These are phyloP conservation scores for Heliocidaris tuberculata DNA, from an alignment of 35 echinoderm and acorn worm genomes.

Conservation along the genomic window DNA sequence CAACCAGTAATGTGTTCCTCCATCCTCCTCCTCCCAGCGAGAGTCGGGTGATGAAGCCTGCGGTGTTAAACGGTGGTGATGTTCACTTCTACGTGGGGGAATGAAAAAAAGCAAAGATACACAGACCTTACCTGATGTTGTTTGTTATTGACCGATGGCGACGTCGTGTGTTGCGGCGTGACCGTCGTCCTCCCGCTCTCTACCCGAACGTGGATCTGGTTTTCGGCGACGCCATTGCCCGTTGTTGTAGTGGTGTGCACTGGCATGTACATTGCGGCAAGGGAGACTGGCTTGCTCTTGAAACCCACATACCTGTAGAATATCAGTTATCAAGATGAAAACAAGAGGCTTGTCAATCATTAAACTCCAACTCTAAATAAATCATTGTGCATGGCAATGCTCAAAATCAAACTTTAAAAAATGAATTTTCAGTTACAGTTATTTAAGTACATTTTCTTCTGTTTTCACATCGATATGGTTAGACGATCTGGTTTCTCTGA, in stretches of 20 bases:
- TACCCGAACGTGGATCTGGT: slow-evolving; percentile 62
- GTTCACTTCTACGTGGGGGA: background rate
- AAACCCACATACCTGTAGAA: slow-evolving; percentile 69
- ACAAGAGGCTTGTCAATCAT: background rate
- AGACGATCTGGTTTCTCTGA: no score
- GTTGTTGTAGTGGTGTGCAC: background rate
- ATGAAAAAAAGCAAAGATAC: background rate
- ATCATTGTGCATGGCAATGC: no score
- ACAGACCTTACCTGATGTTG: slow-evolving; percentile 37
- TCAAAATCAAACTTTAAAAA: no score
- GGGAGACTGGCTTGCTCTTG: slow-evolving; percentile 47
- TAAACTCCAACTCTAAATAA: no score
- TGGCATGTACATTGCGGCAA: slow-evolving; percentile 63
- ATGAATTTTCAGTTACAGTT: no score
- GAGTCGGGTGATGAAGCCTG: background rate
- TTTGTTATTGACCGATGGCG: background rate
- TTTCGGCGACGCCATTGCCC: slow-evolving; percentile 58
- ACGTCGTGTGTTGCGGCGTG: slow-evolving; percentile 16
- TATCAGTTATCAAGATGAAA: background rate
- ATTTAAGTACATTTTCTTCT: no score
- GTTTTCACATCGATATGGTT: no score
- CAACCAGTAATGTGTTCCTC: slow-evolving; percentile 21
- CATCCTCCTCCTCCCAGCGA: background rate
- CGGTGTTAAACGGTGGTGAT: background rate
- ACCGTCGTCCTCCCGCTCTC: slow-evolving; percentile 49